Conservation (phyloP, 2,113 vertebrate species). For the Formicarius rufipectus region DNA sequence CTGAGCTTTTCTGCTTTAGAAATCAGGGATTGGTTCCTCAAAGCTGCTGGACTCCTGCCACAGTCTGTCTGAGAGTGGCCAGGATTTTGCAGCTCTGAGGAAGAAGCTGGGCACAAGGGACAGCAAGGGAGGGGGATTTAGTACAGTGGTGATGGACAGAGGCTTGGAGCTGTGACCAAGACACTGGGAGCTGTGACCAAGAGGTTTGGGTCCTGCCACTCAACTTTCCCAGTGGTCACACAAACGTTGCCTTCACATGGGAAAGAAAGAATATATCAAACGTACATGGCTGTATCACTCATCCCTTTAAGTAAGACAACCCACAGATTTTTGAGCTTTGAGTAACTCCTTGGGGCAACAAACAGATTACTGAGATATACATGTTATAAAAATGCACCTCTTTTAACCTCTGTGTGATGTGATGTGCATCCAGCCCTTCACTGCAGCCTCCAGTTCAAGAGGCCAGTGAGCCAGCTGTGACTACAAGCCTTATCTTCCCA, state of each 20-base stretch:
- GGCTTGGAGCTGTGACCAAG: not conserved
- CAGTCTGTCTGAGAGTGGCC: fast-evolving
- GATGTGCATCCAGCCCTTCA: not conserved
- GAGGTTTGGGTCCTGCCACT: not conserved
- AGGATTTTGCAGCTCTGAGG: not conserved
- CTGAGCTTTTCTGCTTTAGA: not conserved
- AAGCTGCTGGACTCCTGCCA: not conserved
- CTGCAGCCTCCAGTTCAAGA: not conserved
- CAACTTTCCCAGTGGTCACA: not conserved
- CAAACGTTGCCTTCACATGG: not conserved
- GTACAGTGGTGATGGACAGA: not conserved
- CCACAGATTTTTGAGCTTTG: not conserved
- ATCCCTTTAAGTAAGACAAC: not conserved
- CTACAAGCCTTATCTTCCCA: not conserved
- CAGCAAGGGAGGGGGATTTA: not conserved
- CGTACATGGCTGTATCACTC: not conserved
- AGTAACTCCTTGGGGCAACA: not conserved
- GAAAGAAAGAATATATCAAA: not conserved
- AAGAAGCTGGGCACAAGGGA: not conserved
- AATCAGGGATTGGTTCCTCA: not conserved
- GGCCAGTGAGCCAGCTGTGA: not conserved
- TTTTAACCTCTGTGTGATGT: not conserved
- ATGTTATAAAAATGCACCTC: not conserved
- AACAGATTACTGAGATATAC: not conserved
- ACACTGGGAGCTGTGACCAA: not conserved